Base-by-base conservation (phyloP, 2,113 vertebrate genomes). In the Prunella himalayana region DNA sequence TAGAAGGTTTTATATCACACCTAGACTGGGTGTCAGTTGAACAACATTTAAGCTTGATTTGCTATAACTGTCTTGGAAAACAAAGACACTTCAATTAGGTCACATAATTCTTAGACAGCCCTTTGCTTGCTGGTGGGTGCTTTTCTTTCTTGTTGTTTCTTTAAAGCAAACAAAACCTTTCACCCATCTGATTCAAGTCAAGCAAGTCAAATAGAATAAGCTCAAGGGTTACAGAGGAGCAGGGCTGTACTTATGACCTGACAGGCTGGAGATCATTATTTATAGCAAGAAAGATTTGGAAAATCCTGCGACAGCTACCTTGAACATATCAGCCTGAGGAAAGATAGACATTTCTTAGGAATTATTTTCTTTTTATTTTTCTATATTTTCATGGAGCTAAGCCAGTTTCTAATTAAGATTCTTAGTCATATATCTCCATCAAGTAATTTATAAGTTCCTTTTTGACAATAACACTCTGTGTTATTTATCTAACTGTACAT, bases 101-200 rank as follows among this genome's bases (percentile, higher is more conserved):
- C 37, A 71, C n/a, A n/a, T 30, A 78, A 70, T 78, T 93, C 86
- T 90, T n/a, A 86, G 56, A 44, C 59, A 60, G 22, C 33, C 17
- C 41, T 86, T 81, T 70, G 42, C 2, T 1, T 83, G n/a, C 37
- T 95, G 31, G 8, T 65, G 51, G 30, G 10, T 66, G 35, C 23
- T 90, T 88, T 88, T 33, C 53, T 90, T 92, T 88, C 37, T 85
- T 72, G 41, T 49, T 87, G 3, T 27, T 68, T 94, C 69, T 83
- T 90, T 79, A 63, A 81, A 93, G 51, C 22, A 88, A 93, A 78
- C 71, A 95, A 88, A 95, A 81, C 47, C 64, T 92, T 93, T 88
- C 49, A 92, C n/a, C 44, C 33, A 44, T 81, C 65, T 70, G 68
- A 80, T 83, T 47, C 49, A 56, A 83, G 71, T 61, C 87, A 76